A percentile compares a stretch with the other conserved stretches of the same genome.
phyloP scores from a whole-genome alignment of 2,113 vertebrate genomes.

The Heterocephalus glaber region DNA sequence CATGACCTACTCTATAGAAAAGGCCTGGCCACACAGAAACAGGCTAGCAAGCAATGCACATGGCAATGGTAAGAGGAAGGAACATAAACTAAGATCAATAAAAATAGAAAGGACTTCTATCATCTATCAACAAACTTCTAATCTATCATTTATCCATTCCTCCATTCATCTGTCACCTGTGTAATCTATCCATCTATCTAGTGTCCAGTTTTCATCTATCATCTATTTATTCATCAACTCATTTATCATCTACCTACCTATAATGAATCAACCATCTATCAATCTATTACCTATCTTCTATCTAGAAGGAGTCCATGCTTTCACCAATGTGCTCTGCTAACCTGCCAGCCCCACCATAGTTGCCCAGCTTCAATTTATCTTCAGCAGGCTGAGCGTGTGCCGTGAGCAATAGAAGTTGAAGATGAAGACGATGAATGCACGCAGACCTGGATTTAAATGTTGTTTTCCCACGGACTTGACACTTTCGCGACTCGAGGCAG shows the following conservation, averaged over 20 bases:
- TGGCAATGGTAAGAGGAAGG: too few species aligned
- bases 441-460: background rate
- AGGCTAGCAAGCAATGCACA: rapidly evolving
- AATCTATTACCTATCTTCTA: background rate
- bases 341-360: background rate
- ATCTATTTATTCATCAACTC: background rate
- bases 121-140: background rate
- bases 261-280: background rate
- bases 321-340: background rate
- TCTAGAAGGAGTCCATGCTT: background rate
- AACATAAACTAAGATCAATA: background rate
- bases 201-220: background rate
- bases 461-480: background rate
- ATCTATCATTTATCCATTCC: background rate
- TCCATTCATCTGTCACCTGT: background rate
- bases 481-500: background rate
- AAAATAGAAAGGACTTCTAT: background rate
- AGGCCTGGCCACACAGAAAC: rapidly evolving
- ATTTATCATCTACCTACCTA: background rate
- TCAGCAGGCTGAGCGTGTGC: background rate
- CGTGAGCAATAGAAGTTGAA: too few species aligned
- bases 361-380: background rate
- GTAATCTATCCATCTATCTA: background rate
- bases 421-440: background rate
- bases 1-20: rapidly evolving